phyloP scores from a whole-genome alignment of 2,797 vertebrate genomes.

The Melanotaenia trifasciata region DNA sequence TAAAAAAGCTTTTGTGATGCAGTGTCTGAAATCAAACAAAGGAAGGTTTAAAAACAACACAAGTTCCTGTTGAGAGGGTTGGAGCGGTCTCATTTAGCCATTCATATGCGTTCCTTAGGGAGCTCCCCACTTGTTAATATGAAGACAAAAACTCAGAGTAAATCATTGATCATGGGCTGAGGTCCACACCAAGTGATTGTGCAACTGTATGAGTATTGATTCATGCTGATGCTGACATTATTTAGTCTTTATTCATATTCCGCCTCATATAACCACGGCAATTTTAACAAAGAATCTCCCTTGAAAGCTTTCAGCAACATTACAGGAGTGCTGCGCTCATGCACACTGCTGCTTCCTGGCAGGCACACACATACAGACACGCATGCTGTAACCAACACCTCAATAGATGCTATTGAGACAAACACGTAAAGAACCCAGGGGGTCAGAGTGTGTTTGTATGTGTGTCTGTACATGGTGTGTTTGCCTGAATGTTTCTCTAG shows the following conservation, averaged over 20 bases:
- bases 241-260: constrained; percentile 83
- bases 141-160: constrained; percentile 83
- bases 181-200: constrained; percentile 75
- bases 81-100: constrained; percentile 78
- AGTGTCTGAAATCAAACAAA: constrained; percentile 77
- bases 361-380: constrained; percentile 27
- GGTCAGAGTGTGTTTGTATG: constrained; percentile 31
- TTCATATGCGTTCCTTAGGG: constrained; percentile 79
- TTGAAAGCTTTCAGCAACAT: constrained; percentile 76
- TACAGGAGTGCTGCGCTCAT: constrained; percentile 68
- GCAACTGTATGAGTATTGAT: constrained; percentile 80
- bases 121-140: constrained; percentile 77
- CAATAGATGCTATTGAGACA: constrained; percentile 64
- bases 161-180: constrained; percentile 77
- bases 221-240: constrained; percentile 83
- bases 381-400: constrained; percentile 44
- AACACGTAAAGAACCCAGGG: constrained; percentile 39
- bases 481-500: constrained; percentile 42
- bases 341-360: constrained; percentile 42
- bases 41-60: constrained; percentile 73
- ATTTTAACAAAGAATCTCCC: constrained; percentile 75
- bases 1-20: constrained; percentile 76
- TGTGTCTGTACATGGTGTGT: constrained; percentile 23
- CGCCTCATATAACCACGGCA: constrained; percentile 60
- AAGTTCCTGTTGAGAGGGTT: constrained; percentile 74